Evolutionary conservation across 1,140 invertebrate species (phyloP).

Genomic region (Drosophila equinoxialis): DNA sequence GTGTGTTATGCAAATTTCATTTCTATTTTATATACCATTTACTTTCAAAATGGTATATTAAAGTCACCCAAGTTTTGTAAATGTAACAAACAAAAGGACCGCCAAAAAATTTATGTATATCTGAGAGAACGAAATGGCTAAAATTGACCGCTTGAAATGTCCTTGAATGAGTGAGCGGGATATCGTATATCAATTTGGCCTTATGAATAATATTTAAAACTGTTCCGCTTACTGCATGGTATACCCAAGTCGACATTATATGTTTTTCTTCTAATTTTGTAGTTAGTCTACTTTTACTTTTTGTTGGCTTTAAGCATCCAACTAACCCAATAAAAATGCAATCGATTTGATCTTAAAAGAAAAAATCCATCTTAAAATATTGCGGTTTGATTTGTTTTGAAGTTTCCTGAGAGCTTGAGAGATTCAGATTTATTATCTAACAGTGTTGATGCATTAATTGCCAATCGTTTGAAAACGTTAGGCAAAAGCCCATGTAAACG

Average conservation of each 20-base stretch:
- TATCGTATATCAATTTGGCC: no score
- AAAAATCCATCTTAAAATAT: neutral
- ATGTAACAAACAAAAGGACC: no score
- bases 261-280: slow-evolving; percentile 1
- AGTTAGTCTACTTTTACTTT: slow-evolving; percentile 15
- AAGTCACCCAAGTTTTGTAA: no score
- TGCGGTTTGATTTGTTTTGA: neutral
- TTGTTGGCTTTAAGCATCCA: slow-evolving; percentile 13
- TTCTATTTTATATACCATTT: neutral
- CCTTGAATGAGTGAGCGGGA: no score
- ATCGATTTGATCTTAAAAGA: neutral
- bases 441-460: neutral
- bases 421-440: slow-evolving; percentile 8
- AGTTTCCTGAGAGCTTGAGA: slow-evolving; percentile 2
- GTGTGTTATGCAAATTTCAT: slow-evolving; percentile 8
- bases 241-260: no score
- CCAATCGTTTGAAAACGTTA: neutral
- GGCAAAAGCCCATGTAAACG: slow-evolving; percentile 2
- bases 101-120: no score
- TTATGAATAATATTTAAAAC: no score
- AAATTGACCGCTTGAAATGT: no score
- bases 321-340: slow-evolving; percentile 18
- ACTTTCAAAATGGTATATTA: no score
- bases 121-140: no score
- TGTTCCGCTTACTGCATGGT: no score